Evolutionary conservation across 2,113 vertebrate species (phyloP), one percentile per base, ranked within the genome.

Genomic region (Euleptes europaea): DNA sequence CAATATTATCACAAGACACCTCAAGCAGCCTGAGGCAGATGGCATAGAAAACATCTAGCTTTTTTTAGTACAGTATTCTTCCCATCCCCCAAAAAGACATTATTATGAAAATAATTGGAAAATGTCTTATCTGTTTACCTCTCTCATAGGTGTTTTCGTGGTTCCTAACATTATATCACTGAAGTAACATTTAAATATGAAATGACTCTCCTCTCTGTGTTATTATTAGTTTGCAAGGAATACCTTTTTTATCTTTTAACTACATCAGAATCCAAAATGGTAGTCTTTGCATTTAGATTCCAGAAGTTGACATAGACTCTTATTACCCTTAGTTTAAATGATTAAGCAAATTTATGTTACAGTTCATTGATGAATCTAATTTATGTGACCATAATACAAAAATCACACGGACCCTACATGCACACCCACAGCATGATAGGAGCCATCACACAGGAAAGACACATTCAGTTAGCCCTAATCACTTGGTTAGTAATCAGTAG

Each of bases 1-100:
- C 82, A 91, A 84, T 90, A 92, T 94, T 94, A 94, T 89, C 88
- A 92, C 33, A 80, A 82, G 93, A 94, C 81, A 84, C 84, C 42
- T 71, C 81, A 63, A 84, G 89, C 88, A 90, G 93, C 93, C 94
- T 89, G 81, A 92, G 90, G 92, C 91, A 93, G 84, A 75, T 92
- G 73, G 90, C 89, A 89, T 87, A 93, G 88, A 60, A 90, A 95
- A 86, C 88, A 91, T 17, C 79, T 1, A n/a, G 84, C 83, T 79
- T 85, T 69, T 88, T 84, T 92, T 95, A 91, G 93, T 94, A 82
- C 94, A 80, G 33, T 77, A 92, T 84, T 47, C 65, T 93, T 90
- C 47, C 70, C 51, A 88, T 91, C 78, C 78, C 82, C 74, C 88
- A 91, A 78, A 80, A 71, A 70, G 84, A 54, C 85, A 87, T 33